These are phyloP conservation scores for Chrosomus eos DNA, from an alignment of 2,797 vertebrate species.

Conservation along the genomic window DNA sequence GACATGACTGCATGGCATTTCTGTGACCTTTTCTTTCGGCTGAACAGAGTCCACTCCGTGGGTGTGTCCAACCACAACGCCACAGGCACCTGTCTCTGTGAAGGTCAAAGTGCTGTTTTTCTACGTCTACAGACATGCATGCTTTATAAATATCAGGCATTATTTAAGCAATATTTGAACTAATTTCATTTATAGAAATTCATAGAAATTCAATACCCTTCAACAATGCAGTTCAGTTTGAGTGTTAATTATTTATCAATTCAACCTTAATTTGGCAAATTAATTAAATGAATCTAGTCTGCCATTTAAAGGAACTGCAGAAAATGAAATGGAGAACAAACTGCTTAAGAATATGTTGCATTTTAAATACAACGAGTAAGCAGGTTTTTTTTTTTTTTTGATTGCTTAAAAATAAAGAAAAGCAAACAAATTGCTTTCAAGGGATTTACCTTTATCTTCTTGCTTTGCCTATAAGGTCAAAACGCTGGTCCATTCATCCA, in stretches of 20 bases:
- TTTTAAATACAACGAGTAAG: not conserved
- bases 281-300: not conserved
- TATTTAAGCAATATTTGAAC: not conserved
- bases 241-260: not conserved
- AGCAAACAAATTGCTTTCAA: not conserved
- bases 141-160: not conserved
- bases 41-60: slow-evolving; percentile 29
- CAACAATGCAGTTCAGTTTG: not conserved
- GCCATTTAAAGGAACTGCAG: not conserved
- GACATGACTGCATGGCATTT: slow-evolving; percentile 49
- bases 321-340: not conserved
- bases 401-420: not conserved
- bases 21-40: slow-evolving; percentile 45
- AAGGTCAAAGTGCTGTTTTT: slow-evolving; percentile 48
- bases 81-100: slow-evolving; percentile 49
- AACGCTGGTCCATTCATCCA: not conserved
- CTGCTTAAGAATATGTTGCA: not conserved
- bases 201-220: not conserved
- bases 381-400: not conserved
- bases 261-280: not conserved
- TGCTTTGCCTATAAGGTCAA: not conserved
- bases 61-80: slow-evolving; percentile 43
- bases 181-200: not conserved
- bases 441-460: not conserved
- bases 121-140: not conserved